Base-by-base conservation (phyloP, 64 coral and sea anemone species). In the Cladopsammia gracilis region DNA sequence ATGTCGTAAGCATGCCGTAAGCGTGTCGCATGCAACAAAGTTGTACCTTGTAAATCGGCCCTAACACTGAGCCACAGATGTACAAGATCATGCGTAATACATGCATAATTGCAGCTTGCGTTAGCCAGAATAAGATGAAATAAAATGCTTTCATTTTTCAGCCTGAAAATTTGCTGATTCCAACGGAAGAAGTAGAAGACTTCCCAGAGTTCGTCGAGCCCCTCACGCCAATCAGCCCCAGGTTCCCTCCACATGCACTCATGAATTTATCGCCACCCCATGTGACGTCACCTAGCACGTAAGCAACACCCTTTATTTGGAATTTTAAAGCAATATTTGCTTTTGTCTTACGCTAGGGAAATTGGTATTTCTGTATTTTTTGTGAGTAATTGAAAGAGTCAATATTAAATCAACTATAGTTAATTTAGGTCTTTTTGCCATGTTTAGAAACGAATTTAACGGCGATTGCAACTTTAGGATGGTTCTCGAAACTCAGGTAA, bases 391-490 rank as follows among this genome's bases (percentile, higher is more conserved):
- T 25, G 26, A 26, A 34, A 34, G 34, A 34, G 34, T 34, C 34
- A 34, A 23, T 62, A 7, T 58, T 82, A 9, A 82, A 20, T 82
- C n/a, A 16, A 0, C 10, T 22, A 18, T 13, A 49, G 52, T 77
- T 46, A 48, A 10, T 56, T 24, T 34, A 34, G 6, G 59, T 12
- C 44, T 0, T 24, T 70, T 70, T 52, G 15, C 19, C 2, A 78
- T 48, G 46, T 24, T 50, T 19, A 92, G 90, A 10, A 83, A 16
- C 42, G 90, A 92, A 18, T 76, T 92, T 54, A 54, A 25, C 47
- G 90, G 90, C 7, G 90, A 92, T n/a, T 86, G 51, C 58, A 92
- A 86, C 25, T 92, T 92, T 57, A 85, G 70, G n/a, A 73, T 87
- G 64, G 25, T 74, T 25, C 59, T 93, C 0, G 91, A 87, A 51